Percentiles rank a stretch among this genome's conserved stretches.
phyloP scores from a whole-genome alignment of 2,888 invertebrate genomes.

The Philopedon plagiatum region DNA sequence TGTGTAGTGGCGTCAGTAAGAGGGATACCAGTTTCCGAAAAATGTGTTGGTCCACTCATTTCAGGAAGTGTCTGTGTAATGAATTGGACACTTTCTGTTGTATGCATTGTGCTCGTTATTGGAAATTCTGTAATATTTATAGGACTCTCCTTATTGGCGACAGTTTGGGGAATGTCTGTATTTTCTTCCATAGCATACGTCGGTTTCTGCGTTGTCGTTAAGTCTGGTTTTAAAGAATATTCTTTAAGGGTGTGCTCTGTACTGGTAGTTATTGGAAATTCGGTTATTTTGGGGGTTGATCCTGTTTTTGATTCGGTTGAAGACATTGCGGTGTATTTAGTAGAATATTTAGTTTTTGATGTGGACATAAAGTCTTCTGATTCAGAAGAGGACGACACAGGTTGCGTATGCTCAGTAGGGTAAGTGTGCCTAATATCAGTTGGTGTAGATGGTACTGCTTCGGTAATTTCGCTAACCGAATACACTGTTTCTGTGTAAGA shows the following conservation, averaged over 20 bases:
- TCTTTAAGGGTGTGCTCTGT: neutral
- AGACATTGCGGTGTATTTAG: neutral
- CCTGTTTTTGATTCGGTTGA: neutral
- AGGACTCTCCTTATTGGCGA: neutral
- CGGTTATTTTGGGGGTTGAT: neutral
- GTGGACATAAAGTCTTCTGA: neutral
- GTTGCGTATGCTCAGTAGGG: neutral
- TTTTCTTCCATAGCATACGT: neutral
- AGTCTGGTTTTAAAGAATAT: neutral
- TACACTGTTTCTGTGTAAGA: neutral
- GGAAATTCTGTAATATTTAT: neutral
- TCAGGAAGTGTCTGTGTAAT: neutral
- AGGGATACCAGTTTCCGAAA: neutral
- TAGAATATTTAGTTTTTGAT: neutral
- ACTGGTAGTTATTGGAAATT: neutral
- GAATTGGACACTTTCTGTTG: neutral
- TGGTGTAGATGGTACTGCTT: neutral
- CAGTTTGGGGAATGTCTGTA: neutral
- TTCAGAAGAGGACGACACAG: neutral
- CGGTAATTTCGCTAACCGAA: neutral
- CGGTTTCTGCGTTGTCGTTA: neutral
- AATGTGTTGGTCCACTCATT: neutral
- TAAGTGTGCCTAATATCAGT: neutral
- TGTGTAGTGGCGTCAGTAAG: neutral
- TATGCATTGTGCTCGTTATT: neutral